Evolutionary conservation across 2,797 vertebrate genomes (phyloP).

Genomic region (Sebastes dallii): DNA sequence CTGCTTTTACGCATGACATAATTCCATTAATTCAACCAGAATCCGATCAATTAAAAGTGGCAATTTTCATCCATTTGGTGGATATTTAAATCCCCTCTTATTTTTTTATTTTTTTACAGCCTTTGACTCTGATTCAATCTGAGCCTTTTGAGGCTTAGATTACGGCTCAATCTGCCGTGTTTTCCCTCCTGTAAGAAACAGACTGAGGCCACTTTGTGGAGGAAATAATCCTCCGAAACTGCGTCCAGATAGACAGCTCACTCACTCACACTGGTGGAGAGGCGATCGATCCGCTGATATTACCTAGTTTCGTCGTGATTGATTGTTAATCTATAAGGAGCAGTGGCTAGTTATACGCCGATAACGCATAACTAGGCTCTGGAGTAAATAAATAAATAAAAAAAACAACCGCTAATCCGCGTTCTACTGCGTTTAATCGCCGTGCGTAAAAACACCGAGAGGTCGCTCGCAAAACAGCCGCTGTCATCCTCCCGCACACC

Average conservation of each 20-base stretch:
- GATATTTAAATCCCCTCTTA: not conserved
- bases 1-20: not conserved
- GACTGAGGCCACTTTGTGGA: slow-evolving; percentile 42
- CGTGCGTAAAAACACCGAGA: slow-evolving; percentile 59
- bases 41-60: not conserved
- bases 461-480: slow-evolving; percentile 26
- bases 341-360: not conserved
- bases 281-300: slow-evolving; percentile 26
- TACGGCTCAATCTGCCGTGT: slow-evolving; percentile 5
- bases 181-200: not conserved
- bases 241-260: slow-evolving; percentile 22
- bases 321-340: slow-evolving; percentile 12
- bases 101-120: not conserved
- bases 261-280: not conserved
- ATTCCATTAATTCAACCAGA: not conserved
- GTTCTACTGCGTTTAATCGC: not conserved
- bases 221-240: slow-evolving; percentile 22
- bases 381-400: not conserved
- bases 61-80: not conserved
- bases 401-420: not conserved
- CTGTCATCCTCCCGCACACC: slow-evolving; percentile 21
- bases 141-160: not conserved
- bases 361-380: not conserved
- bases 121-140: not conserved
- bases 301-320: not conserved